These are phyloP conservation scores for Meteorus colon DNA, from an alignment of 2,888 invertebrate genomes.

Conservation along the genomic window DNA sequence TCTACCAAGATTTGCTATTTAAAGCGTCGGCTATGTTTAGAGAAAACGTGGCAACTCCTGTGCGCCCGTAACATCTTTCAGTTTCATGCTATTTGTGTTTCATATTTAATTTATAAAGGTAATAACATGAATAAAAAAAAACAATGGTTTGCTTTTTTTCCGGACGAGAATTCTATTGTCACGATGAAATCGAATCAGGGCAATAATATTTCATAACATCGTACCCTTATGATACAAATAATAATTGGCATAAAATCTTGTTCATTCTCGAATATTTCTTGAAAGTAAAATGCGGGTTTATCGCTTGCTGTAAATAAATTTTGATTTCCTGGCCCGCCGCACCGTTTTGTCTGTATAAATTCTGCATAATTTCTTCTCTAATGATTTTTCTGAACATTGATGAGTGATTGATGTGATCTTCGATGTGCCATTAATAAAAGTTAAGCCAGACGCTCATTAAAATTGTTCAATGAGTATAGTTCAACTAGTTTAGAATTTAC, in stretches of 20 bases:
- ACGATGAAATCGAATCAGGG: not conserved
- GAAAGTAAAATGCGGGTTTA: not conserved
- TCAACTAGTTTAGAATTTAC: not conserved
- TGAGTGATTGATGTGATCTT: not conserved
- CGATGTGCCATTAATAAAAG: not conserved
- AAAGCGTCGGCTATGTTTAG: slow-evolving; percentile 44
- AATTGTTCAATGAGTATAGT: not conserved
- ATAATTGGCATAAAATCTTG: not conserved
- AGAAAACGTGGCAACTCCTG: slow-evolving; percentile 40
- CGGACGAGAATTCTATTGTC: not conserved
- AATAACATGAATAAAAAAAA: not conserved
- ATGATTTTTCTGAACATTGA: not conserved
- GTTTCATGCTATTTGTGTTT: slow-evolving; percentile 39
- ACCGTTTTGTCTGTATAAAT: slow-evolving; percentile 35
- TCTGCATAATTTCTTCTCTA: slow-evolving; percentile 26
- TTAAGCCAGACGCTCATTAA: not conserved
- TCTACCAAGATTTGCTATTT: slow-evolving; percentile 40
- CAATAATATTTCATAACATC: not conserved
- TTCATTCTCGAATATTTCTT: not conserved
- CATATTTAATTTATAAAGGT: slow-evolving; percentile 3
- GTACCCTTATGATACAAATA: no score
- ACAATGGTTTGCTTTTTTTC: not conserved
- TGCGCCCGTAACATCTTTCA: slow-evolving; percentile 28
- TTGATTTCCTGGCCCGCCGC: slow-evolving; percentile 3
- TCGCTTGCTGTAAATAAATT: slow-evolving; percentile 38